Conservation (phyloP, 2,113 vertebrate species). For the Benitochromis conjunctus region DNA sequence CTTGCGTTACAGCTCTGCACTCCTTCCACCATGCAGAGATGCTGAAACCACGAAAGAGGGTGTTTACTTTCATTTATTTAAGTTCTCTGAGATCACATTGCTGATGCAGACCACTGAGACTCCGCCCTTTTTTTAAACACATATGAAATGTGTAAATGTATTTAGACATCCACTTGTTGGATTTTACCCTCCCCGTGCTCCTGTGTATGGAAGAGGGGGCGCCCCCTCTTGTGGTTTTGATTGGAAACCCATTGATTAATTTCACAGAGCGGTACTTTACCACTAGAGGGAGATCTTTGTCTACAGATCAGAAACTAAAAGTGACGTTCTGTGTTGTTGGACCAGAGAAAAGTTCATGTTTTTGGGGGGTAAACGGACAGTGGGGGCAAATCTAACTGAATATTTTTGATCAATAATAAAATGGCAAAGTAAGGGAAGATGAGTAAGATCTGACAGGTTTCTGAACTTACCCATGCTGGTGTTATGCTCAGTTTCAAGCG, state of each 20-base stretch:
- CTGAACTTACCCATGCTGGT: constrained; percentile 64
- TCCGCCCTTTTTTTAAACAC: not conserved
- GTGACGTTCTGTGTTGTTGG: not conserved
- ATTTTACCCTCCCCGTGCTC: not conserved
- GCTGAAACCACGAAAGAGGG: not conserved
- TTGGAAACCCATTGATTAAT: not conserved
- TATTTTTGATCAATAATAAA: not conserved
- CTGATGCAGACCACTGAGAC: not conserved
- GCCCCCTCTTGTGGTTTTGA: constrained; percentile 52
- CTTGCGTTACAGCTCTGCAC: not conserved
- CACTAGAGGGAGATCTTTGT: constrained; percentile 39
- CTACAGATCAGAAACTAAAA: not conserved
- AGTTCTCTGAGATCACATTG: not conserved
- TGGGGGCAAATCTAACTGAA: not conserved
- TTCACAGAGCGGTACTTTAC: not conserved
- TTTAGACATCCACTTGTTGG: not conserved
- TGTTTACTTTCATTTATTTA: not conserved
- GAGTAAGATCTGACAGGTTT: not conserved
- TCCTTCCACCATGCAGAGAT: not conserved
- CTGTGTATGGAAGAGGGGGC: not conserved
- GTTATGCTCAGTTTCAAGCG: constrained; percentile 70
- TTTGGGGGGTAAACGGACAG: not conserved
- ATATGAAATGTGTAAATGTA: not conserved
- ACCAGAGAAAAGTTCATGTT: not conserved
- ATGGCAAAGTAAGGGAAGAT: not conserved